Evolutionary conservation across 2,797 vertebrate species (phyloP).

Genomic region (Lepilemur ruficaudatus): DNA sequence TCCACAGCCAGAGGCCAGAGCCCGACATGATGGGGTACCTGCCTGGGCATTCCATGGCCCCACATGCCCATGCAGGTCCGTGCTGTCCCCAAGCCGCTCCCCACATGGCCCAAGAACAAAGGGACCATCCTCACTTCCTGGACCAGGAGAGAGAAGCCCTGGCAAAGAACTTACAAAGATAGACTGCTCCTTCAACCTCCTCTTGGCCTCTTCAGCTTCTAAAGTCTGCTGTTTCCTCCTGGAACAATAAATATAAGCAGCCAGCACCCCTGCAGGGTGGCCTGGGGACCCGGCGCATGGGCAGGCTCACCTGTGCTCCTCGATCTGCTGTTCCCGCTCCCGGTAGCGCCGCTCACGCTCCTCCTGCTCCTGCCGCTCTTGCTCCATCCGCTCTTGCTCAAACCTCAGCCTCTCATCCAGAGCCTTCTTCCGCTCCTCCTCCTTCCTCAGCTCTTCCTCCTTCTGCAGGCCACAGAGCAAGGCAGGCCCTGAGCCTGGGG

Average conservation of each 20-base stretch:
- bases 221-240: conserved; percentile 93
- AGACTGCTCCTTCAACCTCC: conserved; percentile 88
- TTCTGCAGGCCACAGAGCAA: conserved; percentile 84
- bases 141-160: background rate
- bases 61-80: background rate
- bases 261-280: background rate
- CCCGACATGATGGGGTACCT: background rate
- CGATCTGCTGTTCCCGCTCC: conserved; percentile 91
- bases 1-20: background rate
- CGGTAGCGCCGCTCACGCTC: conserved; percentile 90
- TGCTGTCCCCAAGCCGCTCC: background rate
- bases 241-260: conserved; percentile 37
- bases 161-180: conserved; percentile 88
- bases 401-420: conserved; percentile 92
- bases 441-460: conserved; percentile 96
- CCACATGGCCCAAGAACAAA: background rate
- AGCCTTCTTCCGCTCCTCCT: conserved; percentile 93
- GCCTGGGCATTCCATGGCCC: background rate
- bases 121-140: rapidly evolving
- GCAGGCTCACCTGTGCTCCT: conserved; percentile 91
- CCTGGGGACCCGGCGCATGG: rapidly evolving
- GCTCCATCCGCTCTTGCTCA: conserved; percentile 96
- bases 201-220: conserved; percentile 94
- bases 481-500: background rate
- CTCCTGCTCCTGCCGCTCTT: conserved; percentile 93